Percentiles rank a stretch among this genome's conserved stretches.
Conservation (phyloP, 92 coral and sea anemone genomes). For the Zoanthus gigantus region DNA sequence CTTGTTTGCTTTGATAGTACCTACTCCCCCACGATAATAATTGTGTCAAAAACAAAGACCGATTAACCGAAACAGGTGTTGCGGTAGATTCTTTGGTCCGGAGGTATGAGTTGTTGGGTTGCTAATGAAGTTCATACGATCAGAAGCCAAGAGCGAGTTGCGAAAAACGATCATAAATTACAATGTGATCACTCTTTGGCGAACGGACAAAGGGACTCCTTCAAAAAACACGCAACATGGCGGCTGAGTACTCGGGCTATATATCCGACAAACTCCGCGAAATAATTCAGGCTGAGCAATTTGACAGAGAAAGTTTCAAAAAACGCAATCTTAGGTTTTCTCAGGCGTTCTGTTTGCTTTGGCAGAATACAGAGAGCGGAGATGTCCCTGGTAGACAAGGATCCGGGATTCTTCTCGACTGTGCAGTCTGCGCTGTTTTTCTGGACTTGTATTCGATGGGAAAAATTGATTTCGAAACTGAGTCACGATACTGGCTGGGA, state of each 20-base stretch:
- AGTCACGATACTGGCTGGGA: slow-evolving; percentile 69
- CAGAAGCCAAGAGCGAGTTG: slow-evolving; percentile 20
- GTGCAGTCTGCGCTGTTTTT: slow-evolving; percentile 67
- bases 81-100: neutral
- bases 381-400: slow-evolving; percentile 72
- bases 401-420: slow-evolving; percentile 56
- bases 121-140: slow-evolving; percentile 10
- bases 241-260: slow-evolving; percentile 48
- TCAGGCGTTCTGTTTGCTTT: slow-evolving; percentile 83
- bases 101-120: slow-evolving; percentile 22
- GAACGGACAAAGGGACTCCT: neutral
- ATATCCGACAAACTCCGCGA: slow-evolving; percentile 56
- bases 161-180: slow-evolving; percentile 24
- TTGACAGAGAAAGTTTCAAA: slow-evolving; percentile 59
- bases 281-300: slow-evolving; percentile 66
- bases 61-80: slow-evolving; percentile 42
- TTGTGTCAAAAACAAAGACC: slow-evolving; percentile 18
- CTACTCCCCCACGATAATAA: slow-evolving; percentile 2
- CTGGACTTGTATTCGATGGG: slow-evolving; percentile 67
- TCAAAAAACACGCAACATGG: slow-evolving; percentile 38
- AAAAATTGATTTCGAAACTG: slow-evolving; percentile 63
- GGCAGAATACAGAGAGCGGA: slow-evolving; percentile 88
- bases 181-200: slow-evolving; percentile 20
- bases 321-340: slow-evolving; percentile 69
- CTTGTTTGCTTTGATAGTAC: neutral